Evolutionary conservation across 2,113 vertebrate species (phyloP), one percentile per base, ranked within the genome.

Genomic region (Bombycilla garrulus): DNA sequence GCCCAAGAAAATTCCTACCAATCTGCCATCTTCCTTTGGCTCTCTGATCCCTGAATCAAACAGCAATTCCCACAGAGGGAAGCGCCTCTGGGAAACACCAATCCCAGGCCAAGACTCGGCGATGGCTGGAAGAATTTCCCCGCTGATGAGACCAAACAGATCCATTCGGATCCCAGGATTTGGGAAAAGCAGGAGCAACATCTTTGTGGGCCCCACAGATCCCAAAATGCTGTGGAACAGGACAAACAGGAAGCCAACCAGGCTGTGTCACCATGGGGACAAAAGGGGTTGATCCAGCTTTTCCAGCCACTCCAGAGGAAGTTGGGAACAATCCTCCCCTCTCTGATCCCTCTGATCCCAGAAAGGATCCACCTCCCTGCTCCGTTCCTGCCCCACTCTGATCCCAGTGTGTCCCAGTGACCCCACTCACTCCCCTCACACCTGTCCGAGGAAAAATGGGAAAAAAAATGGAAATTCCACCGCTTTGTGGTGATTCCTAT

Each of bases 201-300:
- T 12, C 42, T n/a, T 29, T 3, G 31, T 5, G 13, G 0, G 3
- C 15, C 33, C 12, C 33, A 3, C 9, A 0, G 7, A 25, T 42
- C 67, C 64, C 78, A 21, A 61, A 47, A 89, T 22, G 77, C 61
- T 6, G 84, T 16, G 65, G 15, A 72, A 83, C 94, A 5, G 54
- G 84, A 47, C 35, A 25, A 70, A 45, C 71, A 28, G 36, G 82
- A 64, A 40, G n/a, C 14, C 54, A 28, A 20, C 11, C 42, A 42
- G 38, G 47, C 71, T 72, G 61, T 1, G 36, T 76, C 86, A 35
- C 58, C 31, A 40, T 5, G 3, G 28, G 42, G 66, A 77, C 16
- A 1, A 33, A 47, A 61, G 11, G 29, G 29, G 16, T 13, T 42
- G 73, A 72, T n/a, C 50, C 54, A 60, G 78, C n/a, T 78, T 69